These are phyloP conservation scores for Brienomyrus longianalis DNA, from an alignment of 2,113 vertebrate genomes.

Conservation along the genomic window DNA sequence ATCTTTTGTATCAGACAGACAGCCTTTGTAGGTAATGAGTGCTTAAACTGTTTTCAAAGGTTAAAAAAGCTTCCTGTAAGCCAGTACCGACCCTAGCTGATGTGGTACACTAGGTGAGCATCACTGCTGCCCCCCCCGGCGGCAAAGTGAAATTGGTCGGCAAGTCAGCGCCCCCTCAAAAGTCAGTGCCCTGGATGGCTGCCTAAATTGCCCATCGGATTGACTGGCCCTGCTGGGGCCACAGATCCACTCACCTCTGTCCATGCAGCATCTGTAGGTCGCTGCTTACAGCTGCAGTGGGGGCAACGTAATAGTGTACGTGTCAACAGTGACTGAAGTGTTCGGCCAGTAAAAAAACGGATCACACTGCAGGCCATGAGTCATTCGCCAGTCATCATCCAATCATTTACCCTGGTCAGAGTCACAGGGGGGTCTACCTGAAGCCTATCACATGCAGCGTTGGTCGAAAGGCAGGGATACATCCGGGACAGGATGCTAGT, in stretches of 20 bases:
- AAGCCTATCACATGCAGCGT: no score
- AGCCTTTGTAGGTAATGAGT: background rate
- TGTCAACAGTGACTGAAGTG: background rate
- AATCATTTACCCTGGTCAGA: background rate
- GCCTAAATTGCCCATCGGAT: background rate
- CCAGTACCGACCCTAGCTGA: background rate
- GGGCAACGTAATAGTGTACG: background rate
- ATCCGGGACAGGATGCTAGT: no score
- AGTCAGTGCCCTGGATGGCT: background rate
- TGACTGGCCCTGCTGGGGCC: background rate
- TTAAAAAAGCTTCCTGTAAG: background rate
- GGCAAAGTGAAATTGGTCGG: background rate
- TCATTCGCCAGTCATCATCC: background rate
- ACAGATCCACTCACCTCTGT: background rate
- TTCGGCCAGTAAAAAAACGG: background rate
- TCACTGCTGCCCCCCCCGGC: background rate
- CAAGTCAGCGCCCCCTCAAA: background rate
- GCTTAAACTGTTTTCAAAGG: no score
- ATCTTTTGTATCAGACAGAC: background rate
- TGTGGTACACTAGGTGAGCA: background rate
- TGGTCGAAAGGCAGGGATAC: no score
- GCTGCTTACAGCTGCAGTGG: background rate
- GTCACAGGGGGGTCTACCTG: no score
- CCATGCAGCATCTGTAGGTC: background rate
- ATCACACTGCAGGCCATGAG: background rate